Base-by-base conservation (phyloP, 2,797 vertebrate genomes). In the Amphiprion clarkii region DNA sequence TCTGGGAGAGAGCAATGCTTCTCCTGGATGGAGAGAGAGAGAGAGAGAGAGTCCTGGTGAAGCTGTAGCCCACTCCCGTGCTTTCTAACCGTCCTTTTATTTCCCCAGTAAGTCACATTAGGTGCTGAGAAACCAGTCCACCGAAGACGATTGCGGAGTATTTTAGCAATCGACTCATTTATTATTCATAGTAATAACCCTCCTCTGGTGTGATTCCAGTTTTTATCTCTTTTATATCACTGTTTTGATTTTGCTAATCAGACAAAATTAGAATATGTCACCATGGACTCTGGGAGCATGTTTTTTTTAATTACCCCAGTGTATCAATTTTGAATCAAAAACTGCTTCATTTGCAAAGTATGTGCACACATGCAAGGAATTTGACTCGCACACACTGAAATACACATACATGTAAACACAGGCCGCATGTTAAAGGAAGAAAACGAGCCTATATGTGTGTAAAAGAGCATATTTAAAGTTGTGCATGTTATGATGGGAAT, bases 1-100 rank as follows among this genome's bases (percentile, higher is more conserved):
- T 87, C 81, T 88, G 85, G 68, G 78, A 76, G 79, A 81, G 84
- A 87, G 80, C 66, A 83, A 79, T 82, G 79, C 82, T 78, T 74
- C 75, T 66, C 69, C 57, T 67, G 67, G 82, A 85, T 76, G 83
- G 81, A 88, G 78, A 54, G 67, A 48, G 61, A 77, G 81, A 88
- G 78, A 54, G 67, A 48, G 79, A 56, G 67, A 48, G 61, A 76
- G 69, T 51, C 70, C 19, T 5, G 23, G 64, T 53, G 23, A 74
- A 56, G 57, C 71, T 65, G 25, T 23, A 36, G 21, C 12, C 17
- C 36, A 27, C 29, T 69, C 29, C 6, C n/a, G 19, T 49, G 16
- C 19, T 65, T 55, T 82, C 16, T 46, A 31, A 73, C 71, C 21
- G 6, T 33, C 52, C 46, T 53, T 44, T 42, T 58, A 27, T 46